phyloP scores from a whole-genome alignment of 92 coral and sea anemone species.

The Nematostella vectensis region DNA sequence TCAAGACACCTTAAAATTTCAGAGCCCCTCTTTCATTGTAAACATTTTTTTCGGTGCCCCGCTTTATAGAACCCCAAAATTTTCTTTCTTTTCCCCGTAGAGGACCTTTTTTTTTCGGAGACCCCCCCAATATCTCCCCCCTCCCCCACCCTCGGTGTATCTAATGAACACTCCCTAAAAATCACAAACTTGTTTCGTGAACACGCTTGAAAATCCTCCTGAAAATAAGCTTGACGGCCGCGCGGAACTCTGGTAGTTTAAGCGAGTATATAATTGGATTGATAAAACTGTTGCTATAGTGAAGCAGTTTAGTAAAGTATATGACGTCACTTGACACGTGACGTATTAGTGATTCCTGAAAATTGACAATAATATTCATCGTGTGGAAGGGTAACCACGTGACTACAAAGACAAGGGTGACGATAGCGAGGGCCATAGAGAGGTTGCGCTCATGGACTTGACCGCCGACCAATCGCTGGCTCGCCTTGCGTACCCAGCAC shows the following conservation, averaged over 20 bases:
- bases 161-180: too few species aligned
- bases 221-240: conserved; percentile 29
- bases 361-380: conserved; percentile 54
- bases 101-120: too few species aligned
- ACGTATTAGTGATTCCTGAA: conserved; percentile 17
- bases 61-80: too few species aligned
- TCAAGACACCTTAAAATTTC: too few species aligned
- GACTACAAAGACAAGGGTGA: conserved; percentile 44
- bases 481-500: conserved; percentile 30
- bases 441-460: conserved; percentile 43
- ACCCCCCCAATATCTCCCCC: too few species aligned
- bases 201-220: too few species aligned
- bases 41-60: too few species aligned
- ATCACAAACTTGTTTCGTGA: too few species aligned
- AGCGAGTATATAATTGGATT: conserved; percentile 70
- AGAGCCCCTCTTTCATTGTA: too few species aligned
- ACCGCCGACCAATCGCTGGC: conserved; percentile 7
- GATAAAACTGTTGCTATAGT: conserved; percentile 61
- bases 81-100: too few species aligned
- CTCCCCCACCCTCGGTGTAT: too few species aligned
- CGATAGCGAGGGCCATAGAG: conserved; percentile 44
- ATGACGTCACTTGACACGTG: conserved; percentile 33
- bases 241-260: conserved; percentile 62
- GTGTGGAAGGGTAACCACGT: conserved; percentile 73
- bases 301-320: conserved; percentile 54